Conservation (phyloP, 2,888 invertebrate genomes). For the Eudasyphora cyanicolor region DNA sequence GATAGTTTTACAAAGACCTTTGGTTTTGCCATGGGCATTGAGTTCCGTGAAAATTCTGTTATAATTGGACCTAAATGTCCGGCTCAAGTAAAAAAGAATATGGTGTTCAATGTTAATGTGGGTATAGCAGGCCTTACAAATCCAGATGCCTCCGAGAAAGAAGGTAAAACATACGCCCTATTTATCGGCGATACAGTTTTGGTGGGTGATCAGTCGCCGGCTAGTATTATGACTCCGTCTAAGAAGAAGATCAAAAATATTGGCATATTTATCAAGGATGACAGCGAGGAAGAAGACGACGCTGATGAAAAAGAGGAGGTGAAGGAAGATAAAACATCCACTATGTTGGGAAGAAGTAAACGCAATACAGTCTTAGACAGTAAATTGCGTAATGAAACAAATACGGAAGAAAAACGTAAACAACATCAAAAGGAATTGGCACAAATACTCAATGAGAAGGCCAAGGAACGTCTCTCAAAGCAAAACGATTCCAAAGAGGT, state of each 20-base stretch:
- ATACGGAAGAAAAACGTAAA: slow-evolving; percentile 97
- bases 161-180: slow-evolving; percentile 93
- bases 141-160: slow-evolving; percentile 90
- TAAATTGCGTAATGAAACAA: slow-evolving; percentile 95
- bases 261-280: slow-evolving; percentile 96
- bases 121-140: slow-evolving; percentile 93
- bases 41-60: slow-evolving; percentile 97
- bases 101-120: slow-evolving; percentile 97
- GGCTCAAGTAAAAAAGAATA: slow-evolving; percentile 90
- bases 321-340: slow-evolving; percentile 82
- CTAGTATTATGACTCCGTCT: slow-evolving; percentile 92
- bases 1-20: slow-evolving; percentile 96
- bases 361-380: slow-evolving; percentile 95
- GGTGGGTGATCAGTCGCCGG: slow-evolving; percentile 93
- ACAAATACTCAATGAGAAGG: slow-evolving; percentile 93
- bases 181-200: slow-evolving; percentile 98
- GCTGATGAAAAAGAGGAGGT: slow-evolving; percentile 90
- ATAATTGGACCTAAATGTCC: slow-evolving; percentile 95
- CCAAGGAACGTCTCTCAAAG: slow-evolving; percentile 94
- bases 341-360: slow-evolving; percentile 84
- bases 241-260: slow-evolving; percentile 98
- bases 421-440: slow-evolving; percentile 98
- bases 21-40: slow-evolving; percentile 99
- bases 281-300: slow-evolving; percentile 91
- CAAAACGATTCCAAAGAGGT: slow-evolving; percentile 92